Percentiles rank a stretch among this genome's conserved stretches.
These are phyloP conservation scores for Pseudolaguvia tuberculata DNA, from an alignment of 2,113 vertebrate genomes.

Conservation along the genomic window DNA sequence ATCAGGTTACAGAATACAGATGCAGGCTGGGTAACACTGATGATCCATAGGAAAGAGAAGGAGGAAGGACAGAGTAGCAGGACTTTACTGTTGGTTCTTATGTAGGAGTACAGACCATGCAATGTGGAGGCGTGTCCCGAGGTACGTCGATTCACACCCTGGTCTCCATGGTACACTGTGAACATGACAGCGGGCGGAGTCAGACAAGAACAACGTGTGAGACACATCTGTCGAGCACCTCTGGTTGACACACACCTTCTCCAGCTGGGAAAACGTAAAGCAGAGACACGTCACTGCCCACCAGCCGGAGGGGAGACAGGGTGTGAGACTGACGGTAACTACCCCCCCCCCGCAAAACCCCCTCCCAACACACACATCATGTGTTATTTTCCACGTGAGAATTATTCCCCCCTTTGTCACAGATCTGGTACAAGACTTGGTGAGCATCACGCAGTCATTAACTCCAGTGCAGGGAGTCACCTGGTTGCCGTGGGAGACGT, in stretches of 20 bases:
- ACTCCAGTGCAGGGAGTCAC: constrained; percentile 72
- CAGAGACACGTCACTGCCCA: constrained; percentile 86
- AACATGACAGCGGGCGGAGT: constrained; percentile 84
- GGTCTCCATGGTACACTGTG: constrained; percentile 92
- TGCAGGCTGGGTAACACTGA: not conserved
- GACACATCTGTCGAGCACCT: constrained; percentile 88
- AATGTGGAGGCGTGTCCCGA: constrained; percentile 89
- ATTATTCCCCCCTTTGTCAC: too few relatives aligned
- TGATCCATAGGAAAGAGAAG: not conserved
- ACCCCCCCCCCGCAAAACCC: too few relatives aligned
- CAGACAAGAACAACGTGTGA: constrained; percentile 89
- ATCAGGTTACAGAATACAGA: not conserved
- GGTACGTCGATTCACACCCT: constrained; percentile 91
- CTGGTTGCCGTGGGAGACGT: constrained; percentile 86
- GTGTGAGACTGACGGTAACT: constrained; percentile 85
- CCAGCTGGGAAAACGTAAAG: constrained; percentile 86
- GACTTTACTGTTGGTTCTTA: not conserved
- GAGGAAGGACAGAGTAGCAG: too few relatives aligned
- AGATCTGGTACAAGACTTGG: constrained; percentile 87
- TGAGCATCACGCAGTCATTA: constrained; percentile 63
- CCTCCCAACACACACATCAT: too few relatives aligned
- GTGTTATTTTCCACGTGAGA: too few relatives aligned
- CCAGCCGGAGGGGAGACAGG: constrained; percentile 75
- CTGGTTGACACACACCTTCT: constrained; percentile 84
- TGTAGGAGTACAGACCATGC: constrained; percentile 88